phyloP scores from a whole-genome alignment of 2,888 invertebrate genomes.

The Crioceris asparagi region DNA sequence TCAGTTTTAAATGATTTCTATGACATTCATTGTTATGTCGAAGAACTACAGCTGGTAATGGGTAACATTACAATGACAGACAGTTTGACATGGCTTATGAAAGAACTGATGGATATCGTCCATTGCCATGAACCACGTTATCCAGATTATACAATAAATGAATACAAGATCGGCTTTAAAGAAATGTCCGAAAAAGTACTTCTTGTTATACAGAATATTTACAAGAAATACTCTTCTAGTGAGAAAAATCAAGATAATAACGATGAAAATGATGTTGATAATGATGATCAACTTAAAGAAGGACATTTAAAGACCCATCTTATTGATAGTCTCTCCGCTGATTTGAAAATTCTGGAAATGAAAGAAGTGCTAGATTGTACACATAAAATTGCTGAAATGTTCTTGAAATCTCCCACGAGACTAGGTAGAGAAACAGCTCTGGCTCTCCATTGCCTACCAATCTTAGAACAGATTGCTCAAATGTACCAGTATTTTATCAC shows the following conservation, averaged over 20 bases:
- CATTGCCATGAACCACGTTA: slow-evolving; percentile 1
- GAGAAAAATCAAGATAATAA: slow-evolving; percentile 18
- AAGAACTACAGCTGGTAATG: slow-evolving; percentile 8
- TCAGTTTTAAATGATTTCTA: slow-evolving; percentile 9
- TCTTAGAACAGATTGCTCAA: slow-evolving; percentile 66
- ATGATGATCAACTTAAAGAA: slow-evolving; percentile 44
- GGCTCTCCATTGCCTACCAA: slow-evolving; percentile 42
- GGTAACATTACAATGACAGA: slow-evolving; percentile 9
- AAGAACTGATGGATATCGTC: slow-evolving; percentile 9
- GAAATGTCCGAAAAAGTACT: slow-evolving; percentile 17
- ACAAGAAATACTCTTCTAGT: slow-evolving; percentile 20
- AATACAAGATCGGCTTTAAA: slow-evolving; percentile 15
- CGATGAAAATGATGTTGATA: slow-evolving; percentile 30
- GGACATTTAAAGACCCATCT: slow-evolving; percentile 58
- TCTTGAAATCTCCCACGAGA: slow-evolving; percentile 33
- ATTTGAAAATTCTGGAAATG: slow-evolving; percentile 50
- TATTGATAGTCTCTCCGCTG: slow-evolving; percentile 49
- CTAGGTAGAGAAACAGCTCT: slow-evolving; percentile 22
- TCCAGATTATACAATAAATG: background rate
- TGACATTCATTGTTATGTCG: slow-evolving; percentile 8
- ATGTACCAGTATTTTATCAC: slow-evolving; percentile 70
- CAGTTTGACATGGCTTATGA: slow-evolving; percentile 11
- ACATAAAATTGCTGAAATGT: slow-evolving; percentile 33
- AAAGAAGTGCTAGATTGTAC: slow-evolving; percentile 32
- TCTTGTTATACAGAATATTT: slow-evolving; percentile 23